These are phyloP conservation scores for Scylla paramamosain DNA, from an alignment of 1,140 invertebrate species.

Conservation along the genomic window DNA sequence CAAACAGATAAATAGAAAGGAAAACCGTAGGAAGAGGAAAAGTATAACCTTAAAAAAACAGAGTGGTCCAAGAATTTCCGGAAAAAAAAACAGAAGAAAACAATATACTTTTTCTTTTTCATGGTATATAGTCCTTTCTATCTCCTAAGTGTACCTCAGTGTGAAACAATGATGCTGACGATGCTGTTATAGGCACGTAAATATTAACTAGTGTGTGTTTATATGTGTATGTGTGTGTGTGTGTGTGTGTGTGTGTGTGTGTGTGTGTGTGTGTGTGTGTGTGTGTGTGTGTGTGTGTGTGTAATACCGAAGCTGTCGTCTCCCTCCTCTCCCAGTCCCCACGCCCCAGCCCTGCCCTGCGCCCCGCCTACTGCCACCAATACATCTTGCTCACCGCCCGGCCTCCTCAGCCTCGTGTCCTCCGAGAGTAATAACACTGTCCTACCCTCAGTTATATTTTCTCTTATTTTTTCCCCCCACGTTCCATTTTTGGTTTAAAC, in stretches of 20 bases:
- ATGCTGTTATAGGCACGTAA: neutral
- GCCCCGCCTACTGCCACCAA: neutral
- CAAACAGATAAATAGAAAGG: constrained; percentile 33
- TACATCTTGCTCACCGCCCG: constrained; percentile 22
- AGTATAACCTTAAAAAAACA: neutral
- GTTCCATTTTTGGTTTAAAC: constrained; percentile 12
- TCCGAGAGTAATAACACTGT: constrained; percentile 38
- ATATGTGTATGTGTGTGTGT: constrained; percentile 42
- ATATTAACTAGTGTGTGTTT: neutral
- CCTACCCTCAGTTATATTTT: constrained; percentile 8
- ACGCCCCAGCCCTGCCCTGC: neutral
- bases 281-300: constrained; percentile 52
- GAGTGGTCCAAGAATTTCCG: neutral
- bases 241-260: constrained; percentile 24
- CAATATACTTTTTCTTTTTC: neutral
- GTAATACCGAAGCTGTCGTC: neutral
- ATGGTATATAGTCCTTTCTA: neutral
- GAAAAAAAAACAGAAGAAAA: neutral
- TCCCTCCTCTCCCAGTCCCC: neutral
- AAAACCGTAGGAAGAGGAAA: neutral
- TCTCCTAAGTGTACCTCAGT: neutral
- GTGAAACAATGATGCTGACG: neutral
- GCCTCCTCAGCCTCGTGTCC: constrained; percentile 42
- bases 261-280: constrained; percentile 56
- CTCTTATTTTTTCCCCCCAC: constrained; percentile 16